Base-by-base conservation (phyloP, 2,888 invertebrate species). In the Chalcosyrphus nemorum region DNA sequence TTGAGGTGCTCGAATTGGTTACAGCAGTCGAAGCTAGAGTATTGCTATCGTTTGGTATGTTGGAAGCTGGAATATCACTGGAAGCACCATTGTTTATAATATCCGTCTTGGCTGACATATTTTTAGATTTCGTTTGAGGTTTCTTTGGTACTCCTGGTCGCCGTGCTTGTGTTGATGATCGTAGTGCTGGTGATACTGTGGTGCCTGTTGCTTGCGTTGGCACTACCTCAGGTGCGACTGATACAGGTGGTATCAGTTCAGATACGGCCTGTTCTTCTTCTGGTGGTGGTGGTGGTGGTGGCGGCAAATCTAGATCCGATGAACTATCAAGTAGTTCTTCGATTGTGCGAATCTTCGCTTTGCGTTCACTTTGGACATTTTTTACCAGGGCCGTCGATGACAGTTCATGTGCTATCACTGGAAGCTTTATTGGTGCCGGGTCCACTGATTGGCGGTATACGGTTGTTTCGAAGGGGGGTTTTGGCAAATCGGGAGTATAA, bases 241-340 rank as follows among this genome's bases (percentile, higher is more conserved):
- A 29, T 35, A 11, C 77, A 61, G 32, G 29, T 54, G 19, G 61
- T 7, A 9, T 9, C 17, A n/a, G 11, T 13, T 7, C 24, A 2
- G 59, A 41, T 13, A n/a, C n/a, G n/a, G n/a, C n/a, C n/a, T n/a
- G n/a, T n/a, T n/a, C n/a, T n/a, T n/a, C n/a, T n/a, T n/a, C n/a
- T n/a, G n/a, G n/a, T n/a, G 45, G 19, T 13, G 5, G n/a, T 45
- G 81, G 61, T 57, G 70, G 43, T 32, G 77, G 77, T 29, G 66
- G 9, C 19, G 71, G 61, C n/a, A 56, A 59, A 61, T 86, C 82
- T 52, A 77, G 29, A 61, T 82, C 86, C 24, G 86, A 71, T 19
- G 80, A 75, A 57, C 86, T 45, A 13, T 85, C 85, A 24, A 85
- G 59, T 11, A 81, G 68, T 38, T 68, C 74, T 38, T 80, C 76